Evolutionary conservation across 1,140 invertebrate species (phyloP).

Genomic region (Epicauta chinensis): DNA sequence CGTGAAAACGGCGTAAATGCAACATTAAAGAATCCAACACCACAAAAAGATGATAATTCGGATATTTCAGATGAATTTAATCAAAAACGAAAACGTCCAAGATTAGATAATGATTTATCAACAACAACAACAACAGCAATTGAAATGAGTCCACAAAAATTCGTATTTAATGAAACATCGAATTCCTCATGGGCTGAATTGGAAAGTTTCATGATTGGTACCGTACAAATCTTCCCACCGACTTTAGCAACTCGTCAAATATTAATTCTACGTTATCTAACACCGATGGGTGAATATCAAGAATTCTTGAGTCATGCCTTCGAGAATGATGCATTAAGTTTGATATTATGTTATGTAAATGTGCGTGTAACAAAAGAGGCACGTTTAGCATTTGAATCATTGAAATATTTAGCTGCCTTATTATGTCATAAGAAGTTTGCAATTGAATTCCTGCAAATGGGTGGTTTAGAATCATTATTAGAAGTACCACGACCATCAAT

Average conservation of each 20-base stretch:
- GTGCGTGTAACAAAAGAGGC: slow-evolving; percentile 83
- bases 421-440: slow-evolving; percentile 97
- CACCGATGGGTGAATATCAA: slow-evolving; percentile 94
- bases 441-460: slow-evolving; percentile 84
- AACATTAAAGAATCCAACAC: not conserved
- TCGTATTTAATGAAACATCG: slow-evolving; percentile 41
- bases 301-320: slow-evolving; percentile 90
- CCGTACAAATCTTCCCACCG: slow-evolving; percentile 75
- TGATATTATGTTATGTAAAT: slow-evolving; percentile 89
- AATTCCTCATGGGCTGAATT: slow-evolving; percentile 90
- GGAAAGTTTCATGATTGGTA: slow-evolving; percentile 80
- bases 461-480: slow-evolving; percentile 76
- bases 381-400: slow-evolving; percentile 87
- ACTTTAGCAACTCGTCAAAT: slow-evolving; percentile 83
- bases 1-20: not conserved
- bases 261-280: slow-evolving; percentile 86
- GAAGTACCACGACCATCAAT: slow-evolving; percentile 88
- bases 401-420: slow-evolving; percentile 87
- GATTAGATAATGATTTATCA: slow-evolving; percentile 5
- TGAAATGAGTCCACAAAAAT: not conserved
- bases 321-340: slow-evolving; percentile 74
- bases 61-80: slow-evolving; percentile 17
- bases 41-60: not conserved
- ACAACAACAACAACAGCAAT: not conserved
- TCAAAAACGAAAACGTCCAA: slow-evolving; percentile 16